phyloP scores from a whole-genome alignment of 2,797 vertebrate species.

The Todus mexicanus region DNA sequence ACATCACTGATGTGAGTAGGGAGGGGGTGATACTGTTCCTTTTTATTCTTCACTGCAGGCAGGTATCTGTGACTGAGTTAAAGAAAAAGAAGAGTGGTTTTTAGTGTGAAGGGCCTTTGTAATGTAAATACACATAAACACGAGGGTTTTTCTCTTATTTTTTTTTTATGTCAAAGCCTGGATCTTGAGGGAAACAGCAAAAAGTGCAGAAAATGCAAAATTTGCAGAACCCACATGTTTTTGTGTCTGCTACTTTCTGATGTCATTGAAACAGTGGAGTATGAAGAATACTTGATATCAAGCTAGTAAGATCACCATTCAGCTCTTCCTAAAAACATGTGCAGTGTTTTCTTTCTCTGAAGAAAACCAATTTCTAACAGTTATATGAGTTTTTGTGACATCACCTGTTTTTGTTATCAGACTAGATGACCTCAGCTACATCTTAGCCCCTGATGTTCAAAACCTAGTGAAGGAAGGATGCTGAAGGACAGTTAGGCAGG shows the following conservation, averaged over 20 bases:
- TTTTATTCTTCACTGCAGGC: neutral
- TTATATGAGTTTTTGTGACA: neutral
- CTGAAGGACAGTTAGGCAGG: neutral
- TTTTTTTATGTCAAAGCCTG: neutral
- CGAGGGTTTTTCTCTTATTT: neutral
- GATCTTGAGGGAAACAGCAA: neutral
- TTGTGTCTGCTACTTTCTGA: neutral
- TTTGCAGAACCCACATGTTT: neutral
- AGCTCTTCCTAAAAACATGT: neutral
- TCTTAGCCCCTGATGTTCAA: neutral
- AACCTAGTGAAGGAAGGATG: neutral
- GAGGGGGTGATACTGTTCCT: neutral
- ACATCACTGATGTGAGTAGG: neutral
- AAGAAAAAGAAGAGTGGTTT: neutral
- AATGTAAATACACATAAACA: neutral
- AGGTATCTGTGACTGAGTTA: neutral
- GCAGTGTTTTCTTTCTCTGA: neutral
- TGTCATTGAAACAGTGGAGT: neutral
- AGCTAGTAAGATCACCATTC: neutral
- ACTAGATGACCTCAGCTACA: neutral
- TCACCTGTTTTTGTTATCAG: neutral
- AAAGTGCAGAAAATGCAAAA: neutral
- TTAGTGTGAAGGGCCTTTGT: neutral
- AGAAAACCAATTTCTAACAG: neutral
- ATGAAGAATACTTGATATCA: neutral